A percentile compares a stretch with the other conserved stretches of the same genome.
Evolutionary conservation across 2,888 invertebrate genomes (phyloP).

Genomic region (Drosophila subsilvestris): DNA sequence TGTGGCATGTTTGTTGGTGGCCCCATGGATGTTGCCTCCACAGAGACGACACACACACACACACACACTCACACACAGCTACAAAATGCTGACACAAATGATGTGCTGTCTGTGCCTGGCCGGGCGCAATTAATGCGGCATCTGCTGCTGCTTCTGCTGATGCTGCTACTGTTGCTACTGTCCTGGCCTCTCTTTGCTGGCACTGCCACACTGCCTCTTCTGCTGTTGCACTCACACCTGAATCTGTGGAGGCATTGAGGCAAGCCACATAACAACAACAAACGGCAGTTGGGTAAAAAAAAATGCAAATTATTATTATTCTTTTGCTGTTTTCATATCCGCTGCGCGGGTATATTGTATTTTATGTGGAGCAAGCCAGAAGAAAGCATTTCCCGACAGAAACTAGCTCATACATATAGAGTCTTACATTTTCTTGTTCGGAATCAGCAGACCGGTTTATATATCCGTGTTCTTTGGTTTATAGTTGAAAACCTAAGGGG

Average conservation of each 20-base stretch:
- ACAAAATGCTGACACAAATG: slow-evolving; percentile 49
- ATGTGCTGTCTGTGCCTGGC: slow-evolving; percentile 45
- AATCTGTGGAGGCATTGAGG: slow-evolving; percentile 35
- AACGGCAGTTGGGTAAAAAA: not conserved
- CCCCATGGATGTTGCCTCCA: not conserved
- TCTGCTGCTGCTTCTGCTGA: slow-evolving; percentile 18
- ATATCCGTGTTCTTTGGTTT: not conserved
- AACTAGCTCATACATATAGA: not conserved
- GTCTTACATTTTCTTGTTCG: not conserved
- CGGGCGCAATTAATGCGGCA: slow-evolving; percentile 54
- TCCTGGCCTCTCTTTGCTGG: slow-evolving; percentile 11
- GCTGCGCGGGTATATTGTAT: not conserved
- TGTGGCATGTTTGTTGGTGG: not conserved
- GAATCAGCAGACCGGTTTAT: not conserved
- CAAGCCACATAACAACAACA: slow-evolving; percentile 29
- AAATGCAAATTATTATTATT: slow-evolving; percentile 39
- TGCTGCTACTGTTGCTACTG: slow-evolving; percentile 9
- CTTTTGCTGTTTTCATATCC: not conserved
- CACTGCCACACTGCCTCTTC: slow-evolving; percentile 22
- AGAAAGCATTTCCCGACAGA: not conserved
- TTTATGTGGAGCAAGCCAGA: not conserved
- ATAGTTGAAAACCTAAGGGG: not conserved
- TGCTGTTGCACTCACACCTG: slow-evolving; percentile 39
- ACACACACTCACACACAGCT: not conserved
- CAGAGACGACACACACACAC: not conserved